Percentiles rank a stretch among this genome's conserved stretches.
These are phyloP conservation scores for Oryzias melastigma DNA, from an alignment of 2,113 vertebrate species.

Conservation along the genomic window DNA sequence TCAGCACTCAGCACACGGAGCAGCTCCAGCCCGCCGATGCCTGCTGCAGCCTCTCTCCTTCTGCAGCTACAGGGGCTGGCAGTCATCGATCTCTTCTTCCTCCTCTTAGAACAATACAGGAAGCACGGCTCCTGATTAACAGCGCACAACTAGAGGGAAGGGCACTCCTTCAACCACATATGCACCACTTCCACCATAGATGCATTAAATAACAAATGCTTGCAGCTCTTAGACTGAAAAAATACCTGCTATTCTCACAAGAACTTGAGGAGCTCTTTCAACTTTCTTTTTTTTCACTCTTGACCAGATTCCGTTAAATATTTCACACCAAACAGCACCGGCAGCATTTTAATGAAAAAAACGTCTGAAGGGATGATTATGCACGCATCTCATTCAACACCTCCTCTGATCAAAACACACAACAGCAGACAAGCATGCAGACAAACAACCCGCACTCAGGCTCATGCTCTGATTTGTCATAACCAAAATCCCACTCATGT, in stretches of 20 bases:
- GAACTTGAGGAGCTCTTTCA: slow-evolving; percentile 12
- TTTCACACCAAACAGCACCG: slow-evolving; percentile 11
- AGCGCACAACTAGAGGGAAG: slow-evolving; percentile 11
- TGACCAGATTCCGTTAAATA: neutral
- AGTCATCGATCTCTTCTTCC: slow-evolving; percentile 75
- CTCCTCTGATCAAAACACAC: slow-evolving; percentile 45
- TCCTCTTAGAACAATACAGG: slow-evolving; percentile 65
- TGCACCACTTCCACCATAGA: neutral
- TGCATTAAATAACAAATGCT: slow-evolving; percentile 7
- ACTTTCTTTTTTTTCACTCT: slow-evolving; percentile 22
- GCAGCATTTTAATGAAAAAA: slow-evolving; percentile 23
- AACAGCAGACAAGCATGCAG: slow-evolving; percentile 21
- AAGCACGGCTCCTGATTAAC: slow-evolving; percentile 48
- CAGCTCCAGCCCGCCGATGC: slow-evolving; percentile 61
- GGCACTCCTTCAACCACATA: neutral
- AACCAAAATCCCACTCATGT: slow-evolving; percentile 70
- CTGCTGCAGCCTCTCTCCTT: slow-evolving; percentile 66
- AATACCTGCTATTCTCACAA: slow-evolving; percentile 15
- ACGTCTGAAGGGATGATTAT: slow-evolving; percentile 22
- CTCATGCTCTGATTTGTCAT: slow-evolving; percentile 63
- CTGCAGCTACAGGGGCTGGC: slow-evolving; percentile 64
- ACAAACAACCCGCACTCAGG: slow-evolving; percentile 32
- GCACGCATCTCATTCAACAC: slow-evolving; percentile 22
- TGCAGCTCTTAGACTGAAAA: neutral
- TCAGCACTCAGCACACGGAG: slow-evolving; percentile 78